These are phyloP conservation scores for Acipenser ruthenus DNA, from an alignment of 2,797 vertebrate species.

Conservation along the genomic window DNA sequence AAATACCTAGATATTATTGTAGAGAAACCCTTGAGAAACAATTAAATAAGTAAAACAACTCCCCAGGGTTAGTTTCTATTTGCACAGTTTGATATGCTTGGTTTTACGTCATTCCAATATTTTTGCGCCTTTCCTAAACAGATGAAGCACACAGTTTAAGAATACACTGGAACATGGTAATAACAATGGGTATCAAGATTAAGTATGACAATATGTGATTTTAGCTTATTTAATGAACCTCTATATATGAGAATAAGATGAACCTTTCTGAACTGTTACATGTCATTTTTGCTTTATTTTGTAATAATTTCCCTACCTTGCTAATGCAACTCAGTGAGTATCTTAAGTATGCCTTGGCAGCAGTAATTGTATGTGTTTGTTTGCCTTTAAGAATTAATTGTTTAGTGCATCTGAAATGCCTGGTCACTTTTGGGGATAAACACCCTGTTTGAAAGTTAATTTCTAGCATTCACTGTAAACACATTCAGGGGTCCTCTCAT, in stretches of 20 bases:
- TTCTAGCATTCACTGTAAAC: slow-evolving; percentile 69
- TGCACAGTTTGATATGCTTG: too few species aligned
- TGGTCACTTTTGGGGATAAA: slow-evolving; percentile 43
- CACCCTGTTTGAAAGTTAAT: slow-evolving; percentile 46
- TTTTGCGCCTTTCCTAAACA: neutral
- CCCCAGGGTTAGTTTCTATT: too few species aligned
- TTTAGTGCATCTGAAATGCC: slow-evolving; percentile 69
- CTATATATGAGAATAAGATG: neutral
- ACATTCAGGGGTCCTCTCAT: slow-evolving; percentile 73
- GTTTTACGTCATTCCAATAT: neutral
- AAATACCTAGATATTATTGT: too few species aligned
- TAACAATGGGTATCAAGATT: neutral
- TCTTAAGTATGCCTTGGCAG: slow-evolving; percentile 53
- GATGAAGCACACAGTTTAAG: too few species aligned
- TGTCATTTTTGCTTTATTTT: slow-evolving; percentile 17
- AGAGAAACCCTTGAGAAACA: too few species aligned
- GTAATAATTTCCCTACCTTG: slow-evolving; percentile 52
- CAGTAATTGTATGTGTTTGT: slow-evolving; percentile 61
- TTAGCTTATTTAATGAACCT: neutral
- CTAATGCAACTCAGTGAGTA: slow-evolving; percentile 62
- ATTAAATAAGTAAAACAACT: too few species aligned
- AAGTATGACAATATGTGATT: neutral
- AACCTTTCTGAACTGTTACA: neutral
- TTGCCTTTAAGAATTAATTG: slow-evolving; percentile 54
- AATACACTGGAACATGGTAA: slow-evolving; percentile 28